Conservation (phyloP, 2,113 vertebrate genomes). For the human region GRCh38 chr5:17385501-17386000, state of each 20-base stretch:
- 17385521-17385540: not conserved
- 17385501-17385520: not conserved
- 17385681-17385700: not conserved
- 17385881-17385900: not conserved
- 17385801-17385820: not conserved
- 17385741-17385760: not conserved
- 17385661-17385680: not conserved
- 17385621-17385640: not conserved
- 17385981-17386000: not conserved
- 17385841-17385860: not conserved
- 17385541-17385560: not conserved
- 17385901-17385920: not conserved
- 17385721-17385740: not conserved
- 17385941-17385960: not conserved
- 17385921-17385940: fast-evolving
- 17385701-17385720: not conserved
- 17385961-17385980: not conserved
- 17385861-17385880: not conserved
- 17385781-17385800: not conserved
- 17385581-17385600: not conserved
- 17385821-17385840: not conserved
- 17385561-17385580: not conserved
- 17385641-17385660: not conserved
- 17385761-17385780: not conserved
- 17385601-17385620: not conserved